Evolutionary conservation across 2,113 vertebrate species (phyloP), one percentile per base, ranked within the genome.

Genomic region (Aldabrachelys gigantea): DNA sequence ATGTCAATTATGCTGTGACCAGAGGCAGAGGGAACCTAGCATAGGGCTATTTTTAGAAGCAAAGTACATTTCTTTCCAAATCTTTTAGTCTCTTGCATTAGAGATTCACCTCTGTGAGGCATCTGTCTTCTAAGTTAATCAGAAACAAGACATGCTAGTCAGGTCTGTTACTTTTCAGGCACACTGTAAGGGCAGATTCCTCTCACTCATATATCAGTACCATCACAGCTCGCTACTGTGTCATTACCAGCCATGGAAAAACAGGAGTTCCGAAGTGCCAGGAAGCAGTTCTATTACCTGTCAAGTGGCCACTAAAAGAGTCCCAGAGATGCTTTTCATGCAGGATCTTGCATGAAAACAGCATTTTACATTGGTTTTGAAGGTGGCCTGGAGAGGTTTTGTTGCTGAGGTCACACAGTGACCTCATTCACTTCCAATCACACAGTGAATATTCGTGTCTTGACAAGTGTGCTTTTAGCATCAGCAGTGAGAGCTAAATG

Each of bases 351-450:
- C 13, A 41, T 91, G 79, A 87, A 54, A 5, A 16, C 19, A 79
- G 10, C 5, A 82, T 52, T 93, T 84, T 53, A 57, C 27, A 81
- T 47, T 22, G 6, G 47, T 57, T 93, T 94, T 8, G 3, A 72
- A 84, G 3, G 50, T 80, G 52, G 12, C 57, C 24, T 50, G 25
- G 14, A 82, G 49, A 2, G 1, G 12, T 38, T 24, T 78, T 97
- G 47, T 95, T 35, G 44, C 91, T 87, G 38, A 89, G 4, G 25
- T 81, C 83, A 88, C 49, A n/a, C n/a, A n/a, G n/a, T n/a, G n/a
- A n/a, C n/a, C n/a, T n/a, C n/a, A n/a, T n/a, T n/a, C n/a, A 80
- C 89, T 91, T 93, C 29, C 1, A 3, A 3, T 62, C 62, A 84
- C 49, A 56, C 8, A 53, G 27, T 54, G 22, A 94, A 44, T 82